These are phyloP conservation scores for Drosophila watanabei DNA, from an alignment of 1,140 invertebrate species.

Conservation along the genomic window DNA sequence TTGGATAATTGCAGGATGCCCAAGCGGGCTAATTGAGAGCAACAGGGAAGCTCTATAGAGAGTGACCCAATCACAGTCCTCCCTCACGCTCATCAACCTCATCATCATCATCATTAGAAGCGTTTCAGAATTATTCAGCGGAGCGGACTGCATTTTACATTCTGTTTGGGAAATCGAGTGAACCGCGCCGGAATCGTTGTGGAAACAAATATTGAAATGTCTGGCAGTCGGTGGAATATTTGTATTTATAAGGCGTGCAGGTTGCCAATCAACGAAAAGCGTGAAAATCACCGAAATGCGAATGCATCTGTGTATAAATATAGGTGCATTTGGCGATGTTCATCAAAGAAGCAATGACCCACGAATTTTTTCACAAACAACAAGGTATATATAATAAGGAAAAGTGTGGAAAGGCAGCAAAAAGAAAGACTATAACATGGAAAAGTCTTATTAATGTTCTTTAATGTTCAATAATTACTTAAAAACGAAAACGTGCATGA, in stretches of 20 bases:
- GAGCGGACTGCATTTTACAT: constrained; percentile 27
- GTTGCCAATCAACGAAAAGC: constrained; percentile 44
- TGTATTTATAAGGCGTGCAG: constrained; percentile 47
- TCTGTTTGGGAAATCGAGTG: constrained; percentile 28
- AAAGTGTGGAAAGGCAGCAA: background rate
- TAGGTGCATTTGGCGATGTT: constrained; percentile 27
- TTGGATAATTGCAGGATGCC: constrained; percentile 71
- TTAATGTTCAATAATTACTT: background rate
- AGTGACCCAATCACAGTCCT: constrained; percentile 29
- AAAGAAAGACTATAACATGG: background rate
- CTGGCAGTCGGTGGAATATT: constrained; percentile 40
- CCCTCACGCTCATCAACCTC: background rate
- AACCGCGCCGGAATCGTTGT: constrained; percentile 10
- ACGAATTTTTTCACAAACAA: background rate
- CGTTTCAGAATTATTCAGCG: constrained; percentile 14
- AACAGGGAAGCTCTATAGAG: constrained; percentile 14
- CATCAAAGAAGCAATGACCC: constrained; percentile 45
- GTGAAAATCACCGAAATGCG: constrained; percentile 33
- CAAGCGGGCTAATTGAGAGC: constrained; percentile 36
- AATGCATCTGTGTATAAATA: constrained; percentile 20
- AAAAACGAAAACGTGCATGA: background rate
- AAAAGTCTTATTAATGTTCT: background rate
- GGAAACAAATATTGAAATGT: constrained; percentile 38
- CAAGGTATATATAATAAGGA: background rate
- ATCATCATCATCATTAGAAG: constrained; percentile 7